A percentile compares a stretch with the other conserved stretches of the same genome.
Evolutionary conservation across 2,797 vertebrate genomes (phyloP).

Genomic region (Parauchenoglanis ngamensis): DNA sequence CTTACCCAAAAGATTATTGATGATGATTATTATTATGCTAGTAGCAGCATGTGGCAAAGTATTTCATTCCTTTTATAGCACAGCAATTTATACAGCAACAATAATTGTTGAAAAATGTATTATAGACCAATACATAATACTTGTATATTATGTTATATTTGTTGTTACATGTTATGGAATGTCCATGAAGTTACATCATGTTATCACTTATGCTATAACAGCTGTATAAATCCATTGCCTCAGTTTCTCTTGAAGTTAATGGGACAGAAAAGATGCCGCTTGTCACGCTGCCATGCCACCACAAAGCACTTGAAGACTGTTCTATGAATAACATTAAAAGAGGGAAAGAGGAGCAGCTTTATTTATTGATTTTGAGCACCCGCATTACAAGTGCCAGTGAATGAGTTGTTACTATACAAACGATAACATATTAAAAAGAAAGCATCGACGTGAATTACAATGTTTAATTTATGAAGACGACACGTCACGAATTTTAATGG

Average conservation of each 20-base stretch:
- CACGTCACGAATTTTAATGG: neutral
- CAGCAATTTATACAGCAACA: neutral
- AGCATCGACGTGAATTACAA: neutral
- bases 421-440: neutral
- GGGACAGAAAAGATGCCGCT: neutral
- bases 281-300: neutral
- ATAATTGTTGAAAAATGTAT: too few species aligned
- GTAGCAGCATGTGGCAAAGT: neutral
- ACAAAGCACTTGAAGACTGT: neutral
- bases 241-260: neutral
- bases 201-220: neutral
- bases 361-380: neutral
- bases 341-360: neutral
- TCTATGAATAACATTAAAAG: neutral
- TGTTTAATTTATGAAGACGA: neutral
- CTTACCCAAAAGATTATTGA: neutral
- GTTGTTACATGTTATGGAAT: too few species aligned
- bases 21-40: neutral
- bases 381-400: neutral
- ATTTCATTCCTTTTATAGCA: neutral
- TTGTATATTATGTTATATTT: too few species aligned
- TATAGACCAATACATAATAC: too few species aligned
- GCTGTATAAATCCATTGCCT: neutral
- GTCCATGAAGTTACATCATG: neutral
- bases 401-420: neutral